Percentiles rank a stretch among this genome's conserved stretches.
Evolutionary conservation across 1,140 invertebrate genomes (phyloP).

Genomic region (Drosophila paulistorum): DNA sequence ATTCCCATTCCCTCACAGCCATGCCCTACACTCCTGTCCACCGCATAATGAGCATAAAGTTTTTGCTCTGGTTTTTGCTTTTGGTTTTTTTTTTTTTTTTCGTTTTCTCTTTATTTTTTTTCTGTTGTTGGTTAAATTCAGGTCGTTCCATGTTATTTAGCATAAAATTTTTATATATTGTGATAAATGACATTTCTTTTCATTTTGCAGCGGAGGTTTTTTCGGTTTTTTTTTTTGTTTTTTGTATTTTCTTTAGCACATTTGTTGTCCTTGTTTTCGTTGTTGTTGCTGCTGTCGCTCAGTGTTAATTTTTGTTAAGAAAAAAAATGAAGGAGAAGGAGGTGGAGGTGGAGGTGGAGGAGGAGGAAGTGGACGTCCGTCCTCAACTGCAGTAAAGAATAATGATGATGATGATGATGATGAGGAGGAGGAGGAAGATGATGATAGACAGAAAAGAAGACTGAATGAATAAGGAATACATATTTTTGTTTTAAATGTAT

Average conservation of each 20-base stretch:
- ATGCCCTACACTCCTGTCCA: not conserved
- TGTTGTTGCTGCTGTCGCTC: conserved; percentile 7
- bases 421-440: not conserved
- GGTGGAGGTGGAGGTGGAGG: not conserved
- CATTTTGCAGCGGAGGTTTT: conserved; percentile 20
- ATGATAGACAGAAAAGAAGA: not conserved
- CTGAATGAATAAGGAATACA: not conserved
- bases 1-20: not conserved
- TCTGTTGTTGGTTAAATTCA: conserved; percentile 27
- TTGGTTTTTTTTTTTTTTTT: not conserved
- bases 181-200: conserved; percentile 50
- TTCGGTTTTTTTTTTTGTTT: conserved; percentile 1
- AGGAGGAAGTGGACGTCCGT: not conserved
- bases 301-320: conserved; percentile 12
- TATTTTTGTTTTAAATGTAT: not conserved
- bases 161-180: conserved; percentile 52
- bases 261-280: conserved; percentile 7
- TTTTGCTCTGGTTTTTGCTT: conserved; percentile 12
- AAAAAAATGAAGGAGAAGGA: not conserved
- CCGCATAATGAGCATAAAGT: conserved; percentile 14
- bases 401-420: not conserved
- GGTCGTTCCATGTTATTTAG: conserved; percentile 64
- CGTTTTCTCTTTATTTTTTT: not conserved
- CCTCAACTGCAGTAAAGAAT: conserved; percentile 6
- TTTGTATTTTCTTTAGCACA: conserved; percentile 12